Evolutionary conservation across 2,888 invertebrate genomes (phyloP), one percentile per base, ranked within the genome.

Genomic region (Ichneumoninae sp.): DNA sequence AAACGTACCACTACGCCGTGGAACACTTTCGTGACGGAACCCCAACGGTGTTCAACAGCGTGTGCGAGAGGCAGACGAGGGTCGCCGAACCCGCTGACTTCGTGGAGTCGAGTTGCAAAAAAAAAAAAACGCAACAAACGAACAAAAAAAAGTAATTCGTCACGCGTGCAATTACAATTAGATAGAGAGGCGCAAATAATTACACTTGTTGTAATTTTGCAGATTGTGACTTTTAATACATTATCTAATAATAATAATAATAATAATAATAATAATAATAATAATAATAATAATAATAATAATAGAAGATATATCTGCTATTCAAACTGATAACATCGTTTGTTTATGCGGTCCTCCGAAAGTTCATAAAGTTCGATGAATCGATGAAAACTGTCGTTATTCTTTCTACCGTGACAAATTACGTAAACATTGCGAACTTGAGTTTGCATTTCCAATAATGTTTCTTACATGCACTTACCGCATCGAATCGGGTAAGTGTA

Each of bases 391-490:
- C 22, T 3, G 19, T 65, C 74, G 62, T 33, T 10, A 47, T 16
- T 74, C 19, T 50, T 57, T 16, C 10, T 3, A 10, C 0, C 62
- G 74, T 50, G 22, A 54, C 33, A 44, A 75, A 75, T 65, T 13
- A 72, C 54, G 72, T 26, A 44, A 54, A 75, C 78, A 81, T 54
- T 70, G 71, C 47, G 44, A 66, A 54, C 70, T 77, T 33, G 22
- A 62, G 33, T 65, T 62, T 30, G 30, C 16, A 62, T n/a, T 62
- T 62, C 6, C 30, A 33, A 62, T 62, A 62, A 6, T 44, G 70
- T 66, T 82, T 76, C 40, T 70, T 82, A 77, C 81, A 81, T 70
- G 75, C 75, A 57, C 50, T 72, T 86, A 84, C 83, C 84, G 85
- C 86, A 86, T 84, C 84, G 74, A 72, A 80, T 87, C 69, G 47